These are phyloP conservation scores for Aythya baeri DNA, from an alignment of 2,113 vertebrate species.

Conservation along the genomic window DNA sequence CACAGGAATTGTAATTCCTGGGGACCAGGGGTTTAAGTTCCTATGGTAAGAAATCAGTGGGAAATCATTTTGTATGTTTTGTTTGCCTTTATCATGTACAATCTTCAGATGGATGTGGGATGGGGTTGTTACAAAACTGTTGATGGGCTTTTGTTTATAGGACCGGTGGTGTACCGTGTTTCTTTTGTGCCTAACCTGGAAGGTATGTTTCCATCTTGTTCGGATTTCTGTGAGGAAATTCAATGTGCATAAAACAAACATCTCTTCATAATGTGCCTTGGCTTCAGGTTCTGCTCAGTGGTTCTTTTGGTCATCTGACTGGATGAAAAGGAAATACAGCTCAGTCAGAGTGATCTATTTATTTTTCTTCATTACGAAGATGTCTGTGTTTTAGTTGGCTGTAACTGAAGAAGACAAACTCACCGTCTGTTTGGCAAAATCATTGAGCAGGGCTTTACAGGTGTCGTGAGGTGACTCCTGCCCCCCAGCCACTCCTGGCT, in stretches of 20 bases:
- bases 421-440: background rate
- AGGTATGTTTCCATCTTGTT: background rate
- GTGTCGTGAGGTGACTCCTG: background rate
- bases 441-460: fast-evolving
- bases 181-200: background rate
- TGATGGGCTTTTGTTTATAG: background rate
- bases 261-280: background rate
- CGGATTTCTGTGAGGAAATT: background rate
- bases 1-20: background rate
- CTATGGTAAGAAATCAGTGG: background rate
- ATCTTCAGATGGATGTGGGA: background rate
- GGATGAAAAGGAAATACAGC: background rate
- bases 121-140: background rate
- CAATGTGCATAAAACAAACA: background rate
- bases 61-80: background rate
- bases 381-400: background rate
- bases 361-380: background rate
- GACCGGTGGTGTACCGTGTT: background rate
- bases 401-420: background rate
- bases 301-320: background rate
- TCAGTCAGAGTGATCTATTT: background rate
- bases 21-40: background rate
- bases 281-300: background rate
- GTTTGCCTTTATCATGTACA: background rate
- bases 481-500: background rate